Conservation (phyloP, 2,888 invertebrate species). For the Athalia circularis region DNA sequence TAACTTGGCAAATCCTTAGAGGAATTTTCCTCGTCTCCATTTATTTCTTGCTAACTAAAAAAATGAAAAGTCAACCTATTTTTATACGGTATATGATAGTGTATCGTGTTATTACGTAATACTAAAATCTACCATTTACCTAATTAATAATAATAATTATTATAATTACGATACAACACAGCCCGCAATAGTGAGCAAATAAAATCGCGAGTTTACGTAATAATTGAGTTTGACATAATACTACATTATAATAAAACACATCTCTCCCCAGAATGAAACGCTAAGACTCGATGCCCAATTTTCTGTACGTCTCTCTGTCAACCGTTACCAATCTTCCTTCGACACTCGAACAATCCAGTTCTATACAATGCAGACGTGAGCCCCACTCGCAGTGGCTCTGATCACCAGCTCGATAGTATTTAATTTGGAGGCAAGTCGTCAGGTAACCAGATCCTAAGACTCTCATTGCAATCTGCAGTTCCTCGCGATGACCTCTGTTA, state of each 20-base stretch:
- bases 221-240: not conserved
- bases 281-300: slow-evolving; percentile 68
- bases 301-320: slow-evolving; percentile 75
- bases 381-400: slow-evolving; percentile 77
- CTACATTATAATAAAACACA: slow-evolving; percentile 6
- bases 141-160: not conserved
- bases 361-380: slow-evolving; percentile 75
- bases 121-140: slow-evolving; percentile 5
- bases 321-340: slow-evolving; percentile 74
- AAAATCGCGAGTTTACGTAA: slow-evolving; percentile 19
- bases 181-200: slow-evolving; percentile 37
- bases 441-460: slow-evolving; percentile 74
- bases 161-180: slow-evolving; percentile 21
- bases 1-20: slow-evolving; percentile 34
- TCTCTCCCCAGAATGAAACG: slow-evolving; percentile 43
- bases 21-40: slow-evolving; percentile 30
- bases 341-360: slow-evolving; percentile 75
- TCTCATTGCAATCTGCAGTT: slow-evolving; percentile 74
- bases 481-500: slow-evolving; percentile 74
- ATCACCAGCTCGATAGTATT: slow-evolving; percentile 76
- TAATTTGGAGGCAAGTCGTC: slow-evolving; percentile 76
- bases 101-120: slow-evolving; percentile 3
- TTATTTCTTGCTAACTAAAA: slow-evolving; percentile 40
- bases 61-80: not conserved
- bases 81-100: not conserved